Base-by-base conservation (phyloP, 92 coral and sea anemone species). In the Paramuricea clavata region DNA sequence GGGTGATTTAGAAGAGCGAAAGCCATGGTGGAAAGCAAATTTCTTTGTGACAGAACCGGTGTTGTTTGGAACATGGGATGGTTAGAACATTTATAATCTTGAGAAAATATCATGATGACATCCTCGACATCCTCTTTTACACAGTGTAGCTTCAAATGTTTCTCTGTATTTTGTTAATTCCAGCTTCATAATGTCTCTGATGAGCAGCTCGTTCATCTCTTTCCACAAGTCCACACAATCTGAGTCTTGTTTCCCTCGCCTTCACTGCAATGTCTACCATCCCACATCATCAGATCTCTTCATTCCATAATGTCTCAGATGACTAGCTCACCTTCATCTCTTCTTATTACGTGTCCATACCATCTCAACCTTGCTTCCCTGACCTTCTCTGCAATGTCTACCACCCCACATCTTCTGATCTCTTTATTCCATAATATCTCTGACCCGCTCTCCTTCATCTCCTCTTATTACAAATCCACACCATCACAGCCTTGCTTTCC, bases 1-100 rank as follows among this genome's bases (percentile, higher is more conserved):
- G 76, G 67, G 69, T 31, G 69, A 67, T 25, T 52, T 80, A 31
- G 39, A 81, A 61, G 86, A 88, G 41, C 86, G 79, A 8, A 93
- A 88, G 85, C 99, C 99, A n/a, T 96, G 99, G 99, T 96, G 99
- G 99, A 96, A 96, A 57, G 99, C 99, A 17, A 96, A 96, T 81
- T 96, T 96, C 89, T 96, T 96, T 75, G 93, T 96, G 49, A 87
- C 98, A 64, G 97, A 95, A 54, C 98, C 97, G 7, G 94, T 96
- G 27, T 74, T 96, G 72, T 96, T 96, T 90, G 99, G 99, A 73
- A 96, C 99, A 22, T 94, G 99, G 99, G 99, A 96, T 89, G 99
- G 99, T 96, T 81, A 91, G 98, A 39, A 32, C 5, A 54, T 2
- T 12, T 12, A 28, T 26, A 26, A 19, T 30, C 56, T 67, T 42